Evolutionary conservation across 2,797 vertebrate genomes (phyloP).

Genomic region (Silurus lanzhouensis): DNA sequence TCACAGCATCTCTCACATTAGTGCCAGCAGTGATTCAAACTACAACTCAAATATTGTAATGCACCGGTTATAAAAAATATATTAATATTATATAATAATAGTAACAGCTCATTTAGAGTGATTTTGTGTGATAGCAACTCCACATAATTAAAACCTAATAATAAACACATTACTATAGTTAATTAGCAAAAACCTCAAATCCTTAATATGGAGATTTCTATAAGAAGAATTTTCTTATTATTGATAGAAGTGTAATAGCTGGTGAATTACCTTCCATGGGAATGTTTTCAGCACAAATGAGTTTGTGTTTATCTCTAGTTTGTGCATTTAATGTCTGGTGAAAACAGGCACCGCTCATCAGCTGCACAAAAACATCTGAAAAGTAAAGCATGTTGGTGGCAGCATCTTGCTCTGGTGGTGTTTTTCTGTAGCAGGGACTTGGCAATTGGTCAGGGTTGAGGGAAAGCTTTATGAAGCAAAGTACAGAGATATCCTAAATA

Average conservation of each 20-base stretch:
- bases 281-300: neutral
- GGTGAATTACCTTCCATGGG: neutral
- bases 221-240: neutral
- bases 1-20: neutral
- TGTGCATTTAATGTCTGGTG: neutral
- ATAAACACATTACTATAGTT: neutral
- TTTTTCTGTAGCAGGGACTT: too few species aligned
- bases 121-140: neutral
- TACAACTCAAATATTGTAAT: neutral
- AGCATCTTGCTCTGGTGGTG: too few species aligned
- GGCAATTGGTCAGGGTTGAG: too few species aligned
- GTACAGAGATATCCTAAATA: too few species aligned
- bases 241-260: neutral
- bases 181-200: neutral
- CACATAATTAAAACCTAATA: neutral
- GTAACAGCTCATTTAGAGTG: neutral
- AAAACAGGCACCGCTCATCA: too few species aligned
- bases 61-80: neutral
- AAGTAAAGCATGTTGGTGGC: too few species aligned
- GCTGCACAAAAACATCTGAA: too few species aligned
- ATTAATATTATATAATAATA: neutral
- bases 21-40: neutral
- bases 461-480: too few species aligned
- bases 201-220: neutral
- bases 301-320: neutral